Base-by-base conservation (phyloP, 2,888 invertebrate species). In the Leptura quadrifasciata region DNA sequence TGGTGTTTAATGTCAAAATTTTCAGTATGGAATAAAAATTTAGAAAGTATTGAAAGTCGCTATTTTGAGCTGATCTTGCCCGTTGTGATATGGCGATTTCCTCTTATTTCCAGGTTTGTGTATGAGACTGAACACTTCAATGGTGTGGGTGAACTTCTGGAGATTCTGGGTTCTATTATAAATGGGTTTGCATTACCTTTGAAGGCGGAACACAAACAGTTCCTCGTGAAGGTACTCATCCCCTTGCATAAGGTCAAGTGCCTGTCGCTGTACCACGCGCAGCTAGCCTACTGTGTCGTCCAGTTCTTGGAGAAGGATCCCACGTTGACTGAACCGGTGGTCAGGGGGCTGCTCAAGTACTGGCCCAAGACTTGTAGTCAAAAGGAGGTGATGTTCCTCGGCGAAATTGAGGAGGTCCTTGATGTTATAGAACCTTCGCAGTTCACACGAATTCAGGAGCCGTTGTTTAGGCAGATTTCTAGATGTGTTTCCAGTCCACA, bases 401-500 rank as follows among this genome's bases (percentile, higher is more conserved):
- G 98, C 79, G 99, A 99, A 91, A 95, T 99, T 85, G 99, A 99
- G 91, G 99, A 99, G 91, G 97, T 99, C 86, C 92, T 99, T 89
- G 99, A 99, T 91, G 99, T 99, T 84, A 99, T 99, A 91, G 99
- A 99, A 91, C 99, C 99, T 84, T 95, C 96, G 85, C 98, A 99
- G 91, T 99, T 99, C 92, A 95, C 95, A 88, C 98, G 98, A 92
- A 97, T 99, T 88, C 98, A 99, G 92, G 97, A 96, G 89, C 97
- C 98, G 80, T 92, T 99, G 84, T 99, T 99, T 92, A 95, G 96
- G 90, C 99, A 99, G 93, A 96, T 99, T 90, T 95, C 99, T 86
- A 97, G 96, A 92, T 99, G 99, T 91, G 99, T 99, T 79, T 98
- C 98, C 89, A 98, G 98, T 93, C 98, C 99, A 88, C 99, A 99